These are phyloP conservation scores for Mechanitis mazaeus DNA, from an alignment of 2,888 invertebrate genomes.

Conservation along the genomic window DNA sequence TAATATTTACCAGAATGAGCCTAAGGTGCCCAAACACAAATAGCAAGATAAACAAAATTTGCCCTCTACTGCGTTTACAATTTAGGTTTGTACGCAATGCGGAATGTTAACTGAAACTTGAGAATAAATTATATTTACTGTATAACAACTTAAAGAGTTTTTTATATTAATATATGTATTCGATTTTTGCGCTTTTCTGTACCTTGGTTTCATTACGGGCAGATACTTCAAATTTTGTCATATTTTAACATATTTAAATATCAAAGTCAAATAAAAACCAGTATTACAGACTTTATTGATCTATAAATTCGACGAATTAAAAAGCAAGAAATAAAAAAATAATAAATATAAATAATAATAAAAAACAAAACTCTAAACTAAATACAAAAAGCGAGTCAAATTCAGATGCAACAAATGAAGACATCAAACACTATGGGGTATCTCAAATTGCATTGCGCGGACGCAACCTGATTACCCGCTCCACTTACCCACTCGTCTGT, in stretches of 20 bases:
- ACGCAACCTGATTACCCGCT: slow-evolving; percentile 73
- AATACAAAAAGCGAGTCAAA: slow-evolving; percentile 12
- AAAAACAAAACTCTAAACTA: not conserved
- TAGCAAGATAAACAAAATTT: not conserved
- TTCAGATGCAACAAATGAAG: slow-evolving; percentile 18
- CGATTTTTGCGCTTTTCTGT: not conserved
- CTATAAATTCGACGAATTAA: too few species aligned
- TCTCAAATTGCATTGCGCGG: slow-evolving; percentile 33
- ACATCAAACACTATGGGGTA: slow-evolving; percentile 20
- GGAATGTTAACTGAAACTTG: slow-evolving; percentile 17
- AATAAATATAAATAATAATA: not conserved
- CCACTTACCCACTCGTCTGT: slow-evolving; percentile 48
- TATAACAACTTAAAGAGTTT: not conserved
- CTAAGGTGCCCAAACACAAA: not conserved
- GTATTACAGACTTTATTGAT: too few species aligned
- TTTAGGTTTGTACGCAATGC: slow-evolving; percentile 23
- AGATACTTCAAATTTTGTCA: too few species aligned
- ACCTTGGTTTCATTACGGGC: too few species aligned
- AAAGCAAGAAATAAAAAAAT: too few species aligned
- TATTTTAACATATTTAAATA: too few species aligned
- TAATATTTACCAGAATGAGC: not conserved
- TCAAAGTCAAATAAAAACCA: too few species aligned
- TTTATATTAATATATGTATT: slow-evolving; percentile 4
- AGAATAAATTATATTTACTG: slow-evolving; percentile 9
- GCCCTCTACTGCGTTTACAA: slow-evolving; percentile 4